Base-by-base conservation (phyloP, 2,888 invertebrate species). In the Chymomyza procnemis region DNA sequence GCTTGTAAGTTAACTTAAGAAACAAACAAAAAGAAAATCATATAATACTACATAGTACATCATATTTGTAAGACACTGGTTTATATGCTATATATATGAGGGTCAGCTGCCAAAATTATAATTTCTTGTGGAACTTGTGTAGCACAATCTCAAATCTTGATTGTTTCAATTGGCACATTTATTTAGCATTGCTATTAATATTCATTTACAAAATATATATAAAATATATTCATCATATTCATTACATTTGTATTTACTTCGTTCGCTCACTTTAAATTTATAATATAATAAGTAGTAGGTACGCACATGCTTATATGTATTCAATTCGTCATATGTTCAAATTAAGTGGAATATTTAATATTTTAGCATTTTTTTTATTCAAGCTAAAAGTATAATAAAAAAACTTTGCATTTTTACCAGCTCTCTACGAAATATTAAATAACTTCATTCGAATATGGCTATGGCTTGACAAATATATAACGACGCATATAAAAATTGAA, bases 131-230 rank as follows among this genome's bases (percentile, higher is more conserved):
- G 81, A 81, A 81, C 81, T 74, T 76, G n/a, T 50, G 50, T 22
- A 14, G 59, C 66, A 69, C 80, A 80, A 80, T 80, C 64, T 46
- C 16, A 16, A 54, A 61, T 63, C 9, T 63, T 60, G 71, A 79
- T 79, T 85, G 69, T 58, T 62, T 67, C 76, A 66, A 62, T 80
- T 81, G 81, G 81, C 81, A 81, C 81, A 22, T 78, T 72, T 70
- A 61, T 62, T 66, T 9, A 4, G 8, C 54, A 46, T 61, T 63
- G 64, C 80, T 78, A 69, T 76, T 79, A 80, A 82, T 80, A 86
- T 80, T 81, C 86, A 84, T 69, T 75, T 75, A 84, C 78, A 73
- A 69, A 69, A 78, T 75, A 84, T 76, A 83, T 85, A 80, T 80
- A 85, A 80, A 85, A 80, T 80, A 80, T 50, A 50, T 50, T 18